phyloP scores from a whole-genome alignment of 2,888 invertebrate genomes.

The Spicauda simplicius region DNA sequence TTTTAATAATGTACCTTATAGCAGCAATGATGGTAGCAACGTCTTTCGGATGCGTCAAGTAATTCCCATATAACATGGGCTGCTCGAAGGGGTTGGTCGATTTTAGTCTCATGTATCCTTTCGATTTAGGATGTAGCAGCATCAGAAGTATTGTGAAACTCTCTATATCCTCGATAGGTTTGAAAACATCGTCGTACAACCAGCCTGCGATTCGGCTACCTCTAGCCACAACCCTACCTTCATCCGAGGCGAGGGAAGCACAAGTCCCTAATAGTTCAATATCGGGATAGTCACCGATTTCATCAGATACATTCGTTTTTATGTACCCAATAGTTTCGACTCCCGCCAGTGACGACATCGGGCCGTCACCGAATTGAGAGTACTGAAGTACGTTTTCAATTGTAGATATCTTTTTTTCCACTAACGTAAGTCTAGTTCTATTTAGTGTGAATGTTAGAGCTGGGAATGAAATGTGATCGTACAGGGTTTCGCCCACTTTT shows the following conservation, averaged over 20 bases:
- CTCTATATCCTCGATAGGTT: conserved; percentile 70
- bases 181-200: conserved; percentile 70
- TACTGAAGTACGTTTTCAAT: conserved; percentile 64
- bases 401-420: conserved; percentile 59
- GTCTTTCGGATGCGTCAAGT: conserved; percentile 87
- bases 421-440: conserved; percentile 62
- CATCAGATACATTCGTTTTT: conserved; percentile 83
- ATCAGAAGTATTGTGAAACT: conserved; percentile 82
- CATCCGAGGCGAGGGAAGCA: conserved; percentile 84
- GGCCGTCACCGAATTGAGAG: conserved; percentile 76
- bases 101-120: conserved; percentile 86
- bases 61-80: conserved; percentile 89
- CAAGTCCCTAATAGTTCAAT: conserved; percentile 86
- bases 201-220: conserved; percentile 69
- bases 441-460: conserved; percentile 83
- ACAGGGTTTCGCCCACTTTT: conserved; percentile 87
- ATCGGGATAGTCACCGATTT: conserved; percentile 85
- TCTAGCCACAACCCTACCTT: conserved; percentile 72
- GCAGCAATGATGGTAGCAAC: conserved; percentile 85
- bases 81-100: conserved; percentile 87
- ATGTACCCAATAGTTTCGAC: conserved; percentile 85
- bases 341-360: conserved; percentile 81
- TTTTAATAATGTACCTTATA: conserved; percentile 79
- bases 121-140: conserved; percentile 86
- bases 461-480: conserved; percentile 88